These are phyloP conservation scores for Sinocyclocheilus anophthalmus DNA, from an alignment of 2,113 vertebrate genomes.

Conservation along the genomic window DNA sequence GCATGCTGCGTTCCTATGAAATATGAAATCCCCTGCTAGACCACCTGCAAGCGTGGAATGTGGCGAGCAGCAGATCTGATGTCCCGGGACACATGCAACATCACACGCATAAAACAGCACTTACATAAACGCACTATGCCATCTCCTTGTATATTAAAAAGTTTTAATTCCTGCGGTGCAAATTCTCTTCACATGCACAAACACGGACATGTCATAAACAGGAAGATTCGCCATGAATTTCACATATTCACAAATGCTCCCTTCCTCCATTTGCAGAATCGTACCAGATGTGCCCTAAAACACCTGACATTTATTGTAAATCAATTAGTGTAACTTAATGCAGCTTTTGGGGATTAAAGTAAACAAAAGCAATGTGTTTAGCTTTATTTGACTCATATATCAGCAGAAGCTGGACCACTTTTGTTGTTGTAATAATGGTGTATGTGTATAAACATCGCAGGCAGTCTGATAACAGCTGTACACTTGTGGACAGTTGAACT, in stretches of 20 bases:
- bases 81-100: conserved; percentile 71
- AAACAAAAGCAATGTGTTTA: conserved; percentile 28
- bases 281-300: conserved; percentile 14
- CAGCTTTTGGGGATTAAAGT: conserved; percentile 46
- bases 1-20: conserved; percentile 90
- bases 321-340: conserved; percentile 37
- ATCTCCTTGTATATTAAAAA: conserved; percentile 8
- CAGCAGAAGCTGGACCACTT: conserved; percentile 35
- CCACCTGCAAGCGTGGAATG: conserved; percentile 87
- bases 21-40: conserved; percentile 93
- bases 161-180: not conserved
- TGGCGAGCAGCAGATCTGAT: conserved; percentile 73
- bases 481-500: conserved; percentile 44
- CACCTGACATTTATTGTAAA: conserved; percentile 34
- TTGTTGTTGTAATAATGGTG: conserved; percentile 23
- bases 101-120: conserved; percentile 53
- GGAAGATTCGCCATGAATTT: not conserved
- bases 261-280: not conserved
- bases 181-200: not conserved
- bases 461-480: conserved; percentile 37
- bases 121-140: conserved; percentile 46
- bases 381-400: conserved; percentile 33
- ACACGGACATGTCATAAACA: not conserved
- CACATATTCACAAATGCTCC: conserved; percentile 25
- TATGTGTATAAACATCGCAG: conserved; percentile 38